Base-by-base conservation (phyloP, 2,797 vertebrate species). In the Ceyx erithaca region DNA sequence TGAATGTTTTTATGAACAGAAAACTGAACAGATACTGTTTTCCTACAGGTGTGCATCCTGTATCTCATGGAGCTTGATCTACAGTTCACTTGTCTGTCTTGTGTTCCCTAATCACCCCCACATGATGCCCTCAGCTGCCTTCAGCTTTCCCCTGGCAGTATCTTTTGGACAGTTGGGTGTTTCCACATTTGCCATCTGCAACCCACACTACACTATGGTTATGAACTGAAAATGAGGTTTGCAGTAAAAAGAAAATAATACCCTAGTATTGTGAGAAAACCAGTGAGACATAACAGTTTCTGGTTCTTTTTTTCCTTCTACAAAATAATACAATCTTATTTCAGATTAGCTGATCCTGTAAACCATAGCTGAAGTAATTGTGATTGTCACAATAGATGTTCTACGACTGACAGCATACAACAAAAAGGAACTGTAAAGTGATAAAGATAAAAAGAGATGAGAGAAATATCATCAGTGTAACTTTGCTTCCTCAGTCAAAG, bases 131-230 rank as follows among this genome's bases (percentile, higher is more conserved):
- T 48, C 15, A 16, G 77, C 54, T 35, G 16, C 64, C 66, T 31
- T 20, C 40, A 81, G 46, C 63, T 69, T 54, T 33, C 48, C 51
- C 23, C 54, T 75, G 46, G 49, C 48, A 76, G 63, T 30, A 61
- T 43, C 75, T 22, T 64, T 22, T 12, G 70, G 73, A 85, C 59
- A 93, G 49, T 43, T 48, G 77, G 19, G 8, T 58, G 51, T 15
- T 49, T 55, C 59, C 26, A 26, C 16, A 9, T 49, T 48, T 73
- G 63, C 45, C 68, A 80, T 16, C 48, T 26, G 23, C 48, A 49
- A 46, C 40, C 49, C 20, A 22, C 31, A 22, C 3, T 41, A 31
- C 0, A 1, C 18, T 54, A 28, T 0, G 13, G 28, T 43, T 64
- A 64, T 22, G 68, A 82, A 58, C 7, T 7, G 4, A 79, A 84